Conservation (phyloP, 2,888 invertebrate genomes). For the Trilocha varians region DNA sequence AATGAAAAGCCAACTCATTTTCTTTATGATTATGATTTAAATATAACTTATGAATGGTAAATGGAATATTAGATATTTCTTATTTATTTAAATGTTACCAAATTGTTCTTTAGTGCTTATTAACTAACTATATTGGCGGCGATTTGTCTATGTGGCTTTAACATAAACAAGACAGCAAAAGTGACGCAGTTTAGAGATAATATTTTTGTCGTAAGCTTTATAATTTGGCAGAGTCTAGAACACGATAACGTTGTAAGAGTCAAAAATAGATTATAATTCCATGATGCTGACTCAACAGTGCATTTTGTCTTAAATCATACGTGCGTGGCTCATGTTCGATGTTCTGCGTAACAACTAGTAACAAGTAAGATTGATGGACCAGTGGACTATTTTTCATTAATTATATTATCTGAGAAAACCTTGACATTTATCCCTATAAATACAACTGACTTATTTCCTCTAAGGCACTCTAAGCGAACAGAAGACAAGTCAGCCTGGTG, state of each 20-base stretch:
- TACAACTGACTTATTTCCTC: too few relatives aligned
- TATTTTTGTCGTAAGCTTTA: slow-evolving; percentile 62
- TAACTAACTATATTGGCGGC: slow-evolving; percentile 6
- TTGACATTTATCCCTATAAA: too few relatives aligned
- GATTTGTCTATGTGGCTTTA: slow-evolving; percentile 19
- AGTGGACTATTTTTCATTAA: too few relatives aligned
- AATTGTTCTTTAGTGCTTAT: too few relatives aligned
- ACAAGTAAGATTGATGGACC: background rate
- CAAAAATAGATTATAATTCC: slow-evolving; percentile 61
- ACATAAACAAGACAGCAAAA: slow-evolving; percentile 26
- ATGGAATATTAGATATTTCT: too few relatives aligned
- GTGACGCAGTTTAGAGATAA: slow-evolving; percentile 43
- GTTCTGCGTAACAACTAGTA: background rate
- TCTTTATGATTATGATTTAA: too few relatives aligned
- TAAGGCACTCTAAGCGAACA: too few relatives aligned
- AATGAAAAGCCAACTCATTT: too few relatives aligned
- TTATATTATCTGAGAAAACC: too few relatives aligned
- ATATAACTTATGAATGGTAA: too few relatives aligned
- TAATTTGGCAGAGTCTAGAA: slow-evolving; percentile 61
- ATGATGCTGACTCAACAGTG: slow-evolving; percentile 44
- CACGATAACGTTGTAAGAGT: slow-evolving; percentile 45
- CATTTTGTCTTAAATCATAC: slow-evolving; percentile 20
- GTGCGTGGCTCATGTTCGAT: background rate
- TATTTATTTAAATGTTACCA: too few relatives aligned
- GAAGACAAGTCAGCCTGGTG: too few relatives aligned